Evolutionary conservation across 2,113 vertebrate genomes (phyloP).

Genomic region (Pelmatolapia mariae): DNA sequence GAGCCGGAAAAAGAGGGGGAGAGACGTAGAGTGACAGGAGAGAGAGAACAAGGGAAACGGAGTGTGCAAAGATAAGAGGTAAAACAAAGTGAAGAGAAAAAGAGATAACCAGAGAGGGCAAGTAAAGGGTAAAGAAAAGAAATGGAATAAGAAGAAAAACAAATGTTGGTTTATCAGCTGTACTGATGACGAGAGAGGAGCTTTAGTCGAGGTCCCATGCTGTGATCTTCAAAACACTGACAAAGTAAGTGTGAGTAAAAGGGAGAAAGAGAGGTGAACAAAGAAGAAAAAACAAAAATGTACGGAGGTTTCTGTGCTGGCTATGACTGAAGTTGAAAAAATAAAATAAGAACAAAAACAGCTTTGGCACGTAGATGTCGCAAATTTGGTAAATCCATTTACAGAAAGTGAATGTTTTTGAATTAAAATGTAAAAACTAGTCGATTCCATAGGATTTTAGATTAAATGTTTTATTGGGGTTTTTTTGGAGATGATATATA

Average conservation of each 20-base stretch:
- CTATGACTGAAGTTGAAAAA: background rate
- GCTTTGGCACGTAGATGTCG: background rate
- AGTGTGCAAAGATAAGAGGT: background rate
- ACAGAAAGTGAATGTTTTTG: background rate
- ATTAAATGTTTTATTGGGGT: accelerated
- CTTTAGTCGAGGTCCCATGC: conserved; percentile 59
- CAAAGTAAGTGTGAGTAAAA: conserved; percentile 12
- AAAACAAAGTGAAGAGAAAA: background rate
- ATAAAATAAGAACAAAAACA: background rate
- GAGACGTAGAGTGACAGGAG: background rate
- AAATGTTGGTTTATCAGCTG: background rate
- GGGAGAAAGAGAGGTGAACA: background rate
- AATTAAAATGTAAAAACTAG: background rate
- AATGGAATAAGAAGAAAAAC: background rate
- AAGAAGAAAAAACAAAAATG: background rate
- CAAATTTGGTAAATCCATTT: background rate
- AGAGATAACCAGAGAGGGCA: background rate
- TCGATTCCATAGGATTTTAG: background rate
- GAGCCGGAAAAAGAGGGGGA: background rate
- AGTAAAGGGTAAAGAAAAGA: background rate
- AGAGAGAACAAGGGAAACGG: background rate
- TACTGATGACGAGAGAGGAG: conserved; percentile 15
- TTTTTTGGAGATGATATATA: background rate
- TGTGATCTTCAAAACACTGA: conserved; percentile 49
- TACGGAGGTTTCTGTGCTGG: conserved; percentile 48